Conservation (phyloP, 2,113 vertebrate genomes). For the Bombycilla garrulus region DNA sequence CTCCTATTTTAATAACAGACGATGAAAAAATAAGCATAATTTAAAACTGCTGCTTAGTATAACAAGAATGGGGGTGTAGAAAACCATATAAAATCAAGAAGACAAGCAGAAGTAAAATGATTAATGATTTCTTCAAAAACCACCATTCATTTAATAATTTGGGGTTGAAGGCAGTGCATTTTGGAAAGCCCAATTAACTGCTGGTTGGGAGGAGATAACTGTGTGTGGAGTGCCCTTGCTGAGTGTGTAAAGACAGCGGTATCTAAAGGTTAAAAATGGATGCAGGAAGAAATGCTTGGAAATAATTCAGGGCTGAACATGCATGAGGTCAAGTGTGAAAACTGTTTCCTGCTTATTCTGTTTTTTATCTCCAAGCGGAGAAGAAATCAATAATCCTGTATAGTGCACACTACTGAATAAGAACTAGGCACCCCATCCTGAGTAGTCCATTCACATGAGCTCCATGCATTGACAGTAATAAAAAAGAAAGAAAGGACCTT, state of each 20-base stretch:
- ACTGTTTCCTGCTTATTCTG: neutral
- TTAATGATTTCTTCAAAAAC: neutral
- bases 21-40: neutral
- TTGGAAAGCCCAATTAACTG: constrained; percentile 17
- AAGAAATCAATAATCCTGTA: constrained; percentile 36
- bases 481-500: neutral
- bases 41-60: neutral
- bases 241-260: neutral
- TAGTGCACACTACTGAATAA: constrained; percentile 21
- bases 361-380: constrained; percentile 33
- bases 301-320: neutral
- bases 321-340: constrained; percentile 53
- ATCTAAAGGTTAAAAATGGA: constrained; percentile 25
- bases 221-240: neutral
- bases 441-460: neutral
- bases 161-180: neutral
- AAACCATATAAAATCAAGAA: neutral
- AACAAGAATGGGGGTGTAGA: neutral
- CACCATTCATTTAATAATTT: constrained; percentile 28
- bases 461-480: neutral
- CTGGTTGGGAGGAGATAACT: neutral
- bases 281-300: constrained; percentile 13
- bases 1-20: neutral
- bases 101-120: neutral
- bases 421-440: constrained; percentile 19